Evolutionary conservation across 2,113 vertebrate species (phyloP).

Genomic region (Pogona vitticeps): DNA sequence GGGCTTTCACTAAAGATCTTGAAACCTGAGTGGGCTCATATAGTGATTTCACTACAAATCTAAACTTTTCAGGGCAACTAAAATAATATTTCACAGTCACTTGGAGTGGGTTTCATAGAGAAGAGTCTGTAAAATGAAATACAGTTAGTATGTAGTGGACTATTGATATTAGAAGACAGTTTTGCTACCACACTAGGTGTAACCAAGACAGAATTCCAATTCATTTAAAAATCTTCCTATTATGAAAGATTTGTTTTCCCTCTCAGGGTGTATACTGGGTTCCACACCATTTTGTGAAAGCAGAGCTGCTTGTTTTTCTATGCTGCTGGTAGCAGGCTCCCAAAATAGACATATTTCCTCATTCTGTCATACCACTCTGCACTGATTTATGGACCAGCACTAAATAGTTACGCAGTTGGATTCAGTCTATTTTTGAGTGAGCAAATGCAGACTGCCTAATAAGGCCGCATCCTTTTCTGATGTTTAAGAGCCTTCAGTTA

Average conservation of each 20-base stretch:
- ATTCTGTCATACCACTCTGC: not conserved
- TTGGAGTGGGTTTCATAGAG: not conserved
- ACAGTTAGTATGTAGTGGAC: conserved; percentile 24
- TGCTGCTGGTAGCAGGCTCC: not conserved
- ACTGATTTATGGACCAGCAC: conserved; percentile 24
- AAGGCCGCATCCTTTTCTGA: not conserved
- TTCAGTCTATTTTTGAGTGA: conserved; percentile 10
- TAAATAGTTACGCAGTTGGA: not conserved
- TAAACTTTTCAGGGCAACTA: not conserved
- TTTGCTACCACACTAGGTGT: not conserved
- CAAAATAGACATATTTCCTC: conserved; percentile 9
- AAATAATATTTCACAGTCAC: not conserved
- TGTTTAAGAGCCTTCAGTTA: not conserved
- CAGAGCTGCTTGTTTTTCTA: conserved; percentile 21
- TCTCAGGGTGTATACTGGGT: not conserved
- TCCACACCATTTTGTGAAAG: conserved; percentile 4
- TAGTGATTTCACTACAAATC: not conserved
- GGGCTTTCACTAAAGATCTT: too few relatives aligned
- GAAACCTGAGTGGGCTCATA: too few relatives aligned
- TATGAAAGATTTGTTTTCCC: not conserved
- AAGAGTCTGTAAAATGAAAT: conserved; percentile 23
- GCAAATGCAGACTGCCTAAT: conserved; percentile 20
- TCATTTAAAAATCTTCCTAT: conserved; percentile 12
- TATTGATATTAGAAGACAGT: conserved; percentile 27
- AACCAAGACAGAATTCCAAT: conserved; percentile 26